phyloP scores from a whole-genome alignment of 2,797 vertebrate genomes.

The Gephyroberyx darwinii region DNA sequence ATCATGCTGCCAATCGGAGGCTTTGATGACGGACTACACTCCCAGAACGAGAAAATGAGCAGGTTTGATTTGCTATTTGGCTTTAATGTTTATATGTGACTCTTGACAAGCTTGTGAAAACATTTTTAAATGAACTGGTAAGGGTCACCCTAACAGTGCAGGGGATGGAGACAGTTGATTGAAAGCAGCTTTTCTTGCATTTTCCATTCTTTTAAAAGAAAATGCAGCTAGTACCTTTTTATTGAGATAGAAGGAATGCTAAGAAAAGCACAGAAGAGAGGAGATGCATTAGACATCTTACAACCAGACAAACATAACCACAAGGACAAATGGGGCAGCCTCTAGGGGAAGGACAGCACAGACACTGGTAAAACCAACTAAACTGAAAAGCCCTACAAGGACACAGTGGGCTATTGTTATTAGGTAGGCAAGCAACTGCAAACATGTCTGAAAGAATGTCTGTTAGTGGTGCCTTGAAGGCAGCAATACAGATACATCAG shows the following conservation, averaged over 20 bases:
- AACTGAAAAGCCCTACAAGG: not conserved
- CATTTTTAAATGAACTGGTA: not conserved
- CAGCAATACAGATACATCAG: not conserved
- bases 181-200: not conserved
- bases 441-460: not conserved
- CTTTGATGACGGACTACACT: conserved; percentile 90
- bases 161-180: not conserved
- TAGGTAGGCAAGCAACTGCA: not conserved
- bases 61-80: conserved; percentile 75
- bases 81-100: not conserved
- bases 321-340: not conserved
- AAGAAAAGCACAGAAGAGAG: not conserved
- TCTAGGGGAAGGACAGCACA: not conserved
- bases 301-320: not conserved
- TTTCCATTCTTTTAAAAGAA: not conserved
- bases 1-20: conserved; percentile 92
- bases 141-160: not conserved
- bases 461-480: not conserved
- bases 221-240: not conserved
- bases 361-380: not conserved
- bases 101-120: not conserved
- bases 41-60: conserved; percentile 96
- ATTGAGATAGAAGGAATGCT: not conserved
- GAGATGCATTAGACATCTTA: not conserved
- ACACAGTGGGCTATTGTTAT: not conserved